Base-by-base conservation (phyloP, 2,888 invertebrate genomes). In the Agonopterix arenella region DNA sequence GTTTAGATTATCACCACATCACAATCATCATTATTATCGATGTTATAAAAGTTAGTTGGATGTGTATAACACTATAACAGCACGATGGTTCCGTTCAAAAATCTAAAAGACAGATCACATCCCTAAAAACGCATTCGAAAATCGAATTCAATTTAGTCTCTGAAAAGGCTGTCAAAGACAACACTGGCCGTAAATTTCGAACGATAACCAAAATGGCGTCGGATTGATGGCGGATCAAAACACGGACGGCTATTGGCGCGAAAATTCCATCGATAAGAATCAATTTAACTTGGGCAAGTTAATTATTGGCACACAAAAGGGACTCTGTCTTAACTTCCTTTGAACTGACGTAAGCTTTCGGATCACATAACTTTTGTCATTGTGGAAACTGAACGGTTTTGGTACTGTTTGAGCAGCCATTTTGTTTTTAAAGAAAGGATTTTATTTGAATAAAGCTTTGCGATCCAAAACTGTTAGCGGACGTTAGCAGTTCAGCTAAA, bases 221-320 rank as follows among this genome's bases (percentile, higher is more conserved):
- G 45, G 46, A 36, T 11, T 11, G 43, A 43, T 40, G 43, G 43
- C 13, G 43, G 43, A 11, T 11, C 43, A 40, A 40, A 10, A 40
- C 40, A 40, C n/a, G 11, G 28, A 40, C 40, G 40, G 40, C 40
- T 11, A 11, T 11, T 40, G 40, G 10, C 40, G 40, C 40, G n/a
- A 28, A 28, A 28, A 28, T 28, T 28, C n/a, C 40, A 45, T 52
- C 52, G 49, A 61, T 61, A 60, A 53, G 58, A 68, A 69, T 68
- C 68, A 66, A 69, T 69, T 68, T 60, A 69, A 69, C 58, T 68
- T 52, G 44, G 50, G 59, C 52, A 65, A 69, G 65, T 69, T 67
- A 66, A 69, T 69, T 68, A 69, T 59, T 53, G 54, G 51, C 50
- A 53, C 55, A 69, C 70, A 67, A 67, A 69, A 60, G 64, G 57